A percentile compares a stretch with the other conserved stretches of the same genome.
phyloP scores from a whole-genome alignment of 1,140 invertebrate species.

The Sitophilus oryzae region DNA sequence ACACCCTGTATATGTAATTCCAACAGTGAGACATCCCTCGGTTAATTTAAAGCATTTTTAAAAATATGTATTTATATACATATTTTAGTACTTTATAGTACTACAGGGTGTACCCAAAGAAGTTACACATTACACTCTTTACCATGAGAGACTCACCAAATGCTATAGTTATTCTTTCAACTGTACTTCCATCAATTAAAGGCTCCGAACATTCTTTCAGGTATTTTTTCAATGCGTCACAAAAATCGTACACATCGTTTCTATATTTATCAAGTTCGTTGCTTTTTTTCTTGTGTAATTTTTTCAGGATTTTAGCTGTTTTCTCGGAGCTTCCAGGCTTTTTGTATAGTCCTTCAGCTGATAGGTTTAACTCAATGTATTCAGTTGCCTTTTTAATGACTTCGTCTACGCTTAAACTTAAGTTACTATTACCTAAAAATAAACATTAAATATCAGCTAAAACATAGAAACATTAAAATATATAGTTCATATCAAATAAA shows the following conservation, averaged over 20 bases:
- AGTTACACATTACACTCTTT: too few relatives aligned
- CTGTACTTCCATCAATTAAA: conserved; percentile 71
- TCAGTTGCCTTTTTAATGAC: conserved; percentile 25
- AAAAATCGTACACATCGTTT: conserved; percentile 29
- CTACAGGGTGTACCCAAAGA: too few relatives aligned
- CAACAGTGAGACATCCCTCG: too few relatives aligned
- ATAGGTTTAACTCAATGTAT: conserved; percentile 25
- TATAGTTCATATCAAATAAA: too few relatives aligned
- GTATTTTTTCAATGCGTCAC: conserved; percentile 31
- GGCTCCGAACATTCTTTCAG: conserved; percentile 58
- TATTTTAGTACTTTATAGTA: too few relatives aligned
- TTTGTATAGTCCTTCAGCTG: conserved; percentile 28
- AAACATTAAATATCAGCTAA: background rate
- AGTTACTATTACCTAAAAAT: conserved; percentile 25
- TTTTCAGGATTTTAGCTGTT: conserved; percentile 32
- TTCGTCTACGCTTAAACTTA: conserved; percentile 27
- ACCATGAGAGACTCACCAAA: conserved; percentile 18
- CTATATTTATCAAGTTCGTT: conserved; percentile 28
- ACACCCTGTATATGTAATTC: too few relatives aligned
- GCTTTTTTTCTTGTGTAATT: conserved; percentile 31
- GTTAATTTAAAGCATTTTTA: too few relatives aligned
- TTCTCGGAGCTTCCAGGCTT: conserved; percentile 28
- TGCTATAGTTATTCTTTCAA: conserved; percentile 51
- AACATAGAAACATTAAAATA: too few relatives aligned
- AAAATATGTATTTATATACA: too few relatives aligned